Evolutionary conservation across 2,888 invertebrate species (phyloP).

Genomic region (Agrilus mali): DNA sequence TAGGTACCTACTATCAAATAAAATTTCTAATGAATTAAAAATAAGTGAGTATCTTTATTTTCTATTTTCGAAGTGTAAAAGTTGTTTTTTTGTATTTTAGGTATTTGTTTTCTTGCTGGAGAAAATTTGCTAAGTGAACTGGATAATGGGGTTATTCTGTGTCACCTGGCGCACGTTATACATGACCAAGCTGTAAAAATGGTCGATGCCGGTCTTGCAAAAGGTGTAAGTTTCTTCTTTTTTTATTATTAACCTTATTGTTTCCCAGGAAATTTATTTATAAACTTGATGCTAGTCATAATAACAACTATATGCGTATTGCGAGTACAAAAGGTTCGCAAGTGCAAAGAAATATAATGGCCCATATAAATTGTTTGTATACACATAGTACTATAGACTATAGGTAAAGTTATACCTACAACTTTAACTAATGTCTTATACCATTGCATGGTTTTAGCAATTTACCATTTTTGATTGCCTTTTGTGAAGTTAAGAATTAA

Average conservation of each 20-base stretch:
- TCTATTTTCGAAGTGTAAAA: not conserved
- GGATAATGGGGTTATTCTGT: constrained; percentile 74
- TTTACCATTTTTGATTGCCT: too few species aligned
- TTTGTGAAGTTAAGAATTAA: too few species aligned
- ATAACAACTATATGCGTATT: too few species aligned
- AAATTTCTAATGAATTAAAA: too few species aligned
- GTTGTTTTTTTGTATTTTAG: constrained; percentile 34
- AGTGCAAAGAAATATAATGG: not conserved
- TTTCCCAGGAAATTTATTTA: too few species aligned
- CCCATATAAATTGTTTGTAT: not conserved
- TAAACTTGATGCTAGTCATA: too few species aligned
- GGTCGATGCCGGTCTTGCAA: constrained; percentile 44
- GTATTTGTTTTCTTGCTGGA: constrained; percentile 57
- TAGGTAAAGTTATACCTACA: not conserved
- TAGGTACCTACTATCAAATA: too few species aligned
- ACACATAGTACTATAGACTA: too few species aligned
- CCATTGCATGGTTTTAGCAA: too few species aligned
- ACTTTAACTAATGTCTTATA: too few species aligned
- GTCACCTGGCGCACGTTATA: constrained; percentile 67
- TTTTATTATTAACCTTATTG: not conserved
- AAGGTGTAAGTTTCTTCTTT: constrained; percentile 23
- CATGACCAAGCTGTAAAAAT: constrained; percentile 61
- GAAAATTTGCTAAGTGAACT: constrained; percentile 71
- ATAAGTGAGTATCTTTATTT: too few species aligned
- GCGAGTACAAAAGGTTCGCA: not conserved